Base-by-base conservation (phyloP, 2,113 vertebrate species). In the Toxotes jaculatrix region DNA sequence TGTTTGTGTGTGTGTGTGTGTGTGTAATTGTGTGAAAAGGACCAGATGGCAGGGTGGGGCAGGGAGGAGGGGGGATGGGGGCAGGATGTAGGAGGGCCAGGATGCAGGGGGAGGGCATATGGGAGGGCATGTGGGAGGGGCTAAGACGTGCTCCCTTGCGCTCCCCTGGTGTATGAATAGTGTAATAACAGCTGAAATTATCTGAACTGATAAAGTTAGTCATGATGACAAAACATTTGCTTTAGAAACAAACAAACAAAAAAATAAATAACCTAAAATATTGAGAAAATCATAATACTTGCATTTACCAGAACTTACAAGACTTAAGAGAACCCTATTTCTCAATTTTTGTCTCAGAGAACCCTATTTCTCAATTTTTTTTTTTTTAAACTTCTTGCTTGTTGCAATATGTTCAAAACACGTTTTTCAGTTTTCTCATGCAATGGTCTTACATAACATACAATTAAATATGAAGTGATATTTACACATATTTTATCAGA, bases 121-220 rank as follows among this genome's bases (percentile, higher is more conserved):
- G 91, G 95, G 95, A 45, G 95, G 94, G 84, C 1, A n/a, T 55
- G 3, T 74, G 91, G 95, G 95, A 45, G 95, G 91, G 89, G 92
- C 79, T 68, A 92, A 51, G 49, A 42, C 14, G 55, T 95, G 95
- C 95, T 99, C 98, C 95, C 97, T 96, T 99, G 98, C 98, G 96
- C 97, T 0, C 97, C 94, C 95, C 94, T 97, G 95, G 97, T 93
- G 98, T 92, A 93, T 94, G 94, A 93, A 92, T 4, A 49, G 14
- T 66, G 94, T 40, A 89, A 93, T 74, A 93, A 86, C 94, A 93
- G 21, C 32, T 53, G 9, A n/a, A 0, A 83, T 79, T 67, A 86
- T 72, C 34, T 71, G 1, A 55, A 67, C 1, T 59, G 0, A 80
- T 23, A 7, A 68, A 74, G 27, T 61, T n/a, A 1, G 0, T 63